Evolutionary conservation across 2,113 vertebrate genomes (phyloP), one percentile per base, ranked within the genome.

Genomic region (Struthidea cinerea): DNA sequence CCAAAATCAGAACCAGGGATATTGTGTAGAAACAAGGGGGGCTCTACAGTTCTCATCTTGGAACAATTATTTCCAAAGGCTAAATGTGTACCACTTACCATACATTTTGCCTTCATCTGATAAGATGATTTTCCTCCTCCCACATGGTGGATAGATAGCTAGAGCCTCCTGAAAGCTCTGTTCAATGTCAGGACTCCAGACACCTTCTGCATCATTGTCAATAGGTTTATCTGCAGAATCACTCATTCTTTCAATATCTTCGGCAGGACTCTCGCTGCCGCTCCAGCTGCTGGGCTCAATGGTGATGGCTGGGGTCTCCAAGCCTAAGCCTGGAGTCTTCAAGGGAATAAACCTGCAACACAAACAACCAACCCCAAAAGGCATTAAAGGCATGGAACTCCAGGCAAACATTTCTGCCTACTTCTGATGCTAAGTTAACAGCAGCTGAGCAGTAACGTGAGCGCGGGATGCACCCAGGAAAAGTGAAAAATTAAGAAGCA

Each of bases 71-170:
- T 96, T 96, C 83, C 90, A 79, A 87, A 79, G 75, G 70, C 79
- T 50, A 67, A 78, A 95, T 27, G 76, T 56, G 68, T 65, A 84
- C 93, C 90, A 99, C 99, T 99, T 98, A 99, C 99, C 99, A 98
- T 99, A 99, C 99, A 99, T 99, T 98, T 99, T 99, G 97, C 99
- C 99, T 98, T 99, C 99, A 74, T 99, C 99, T 46, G 99, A 99
- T 90, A 99, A 98, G 97, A 99, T 99, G 98, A 99, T 99, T 98
- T 99, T 99, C 97, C 99, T 98, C 96, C 99, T 99, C 80, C 99
- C 99, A 96, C 99, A 99, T 0, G 99, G 99, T 77, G 99, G 99
- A 96, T 99, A 99, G 97, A 99, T 99, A 96, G 99, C 99, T 97
- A 99, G 98, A 65, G 99, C 99, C 97, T 99, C 99, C 98, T 99